Evolutionary conservation across 2,888 invertebrate genomes (phyloP).

Genomic region (Boloria euphrosyne): DNA sequence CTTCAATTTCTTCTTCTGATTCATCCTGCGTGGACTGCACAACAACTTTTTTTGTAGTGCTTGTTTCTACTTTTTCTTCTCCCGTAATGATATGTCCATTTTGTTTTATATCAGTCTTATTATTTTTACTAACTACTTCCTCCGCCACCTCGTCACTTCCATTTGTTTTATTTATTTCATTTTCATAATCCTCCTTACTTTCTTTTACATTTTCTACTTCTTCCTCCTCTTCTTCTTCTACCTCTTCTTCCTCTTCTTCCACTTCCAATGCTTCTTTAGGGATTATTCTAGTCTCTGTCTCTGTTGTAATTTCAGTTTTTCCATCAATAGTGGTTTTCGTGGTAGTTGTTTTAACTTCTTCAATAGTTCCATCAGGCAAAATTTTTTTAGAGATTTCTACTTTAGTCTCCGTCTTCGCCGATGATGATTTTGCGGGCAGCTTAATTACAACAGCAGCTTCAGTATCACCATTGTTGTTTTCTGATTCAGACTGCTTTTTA

Average conservation of each 20-base stretch:
- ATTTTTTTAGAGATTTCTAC: slow-evolving; percentile 69
- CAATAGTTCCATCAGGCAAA: slow-evolving; percentile 67
- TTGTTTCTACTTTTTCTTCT: slow-evolving; percentile 64
- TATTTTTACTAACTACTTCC: slow-evolving; percentile 40
- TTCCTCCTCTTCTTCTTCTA: slow-evolving; percentile 53
- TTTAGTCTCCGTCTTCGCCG: slow-evolving; percentile 72
- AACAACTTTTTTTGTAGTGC: slow-evolving; percentile 64
- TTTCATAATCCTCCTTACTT: slow-evolving; percentile 42
- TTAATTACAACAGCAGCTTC: slow-evolving; percentile 68
- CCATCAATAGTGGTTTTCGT: slow-evolving; percentile 74
- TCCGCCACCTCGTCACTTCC: slow-evolving; percentile 20
- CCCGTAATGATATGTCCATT: slow-evolving; percentile 58
- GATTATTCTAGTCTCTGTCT: slow-evolving; percentile 69
- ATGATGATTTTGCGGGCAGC: slow-evolving; percentile 67
- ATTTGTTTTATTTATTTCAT: slow-evolving; percentile 23
- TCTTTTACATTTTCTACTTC: slow-evolving; percentile 46
- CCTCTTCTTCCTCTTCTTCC: slow-evolving; percentile 57
- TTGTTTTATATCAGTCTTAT: slow-evolving; percentile 45
- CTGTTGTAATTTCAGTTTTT: slow-evolving; percentile 69
- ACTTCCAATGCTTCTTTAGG: slow-evolving; percentile 62
- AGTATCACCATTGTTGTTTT: slow-evolving; percentile 62
- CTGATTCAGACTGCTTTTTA: slow-evolving; percentile 58
- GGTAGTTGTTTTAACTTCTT: slow-evolving; percentile 73
- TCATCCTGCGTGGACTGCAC: slow-evolving; percentile 51
- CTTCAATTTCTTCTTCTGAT: slow-evolving; percentile 46